Evolutionary conservation across 2,113 vertebrate species (phyloP).

Genomic region (Delphinapterus leucas): DNA sequence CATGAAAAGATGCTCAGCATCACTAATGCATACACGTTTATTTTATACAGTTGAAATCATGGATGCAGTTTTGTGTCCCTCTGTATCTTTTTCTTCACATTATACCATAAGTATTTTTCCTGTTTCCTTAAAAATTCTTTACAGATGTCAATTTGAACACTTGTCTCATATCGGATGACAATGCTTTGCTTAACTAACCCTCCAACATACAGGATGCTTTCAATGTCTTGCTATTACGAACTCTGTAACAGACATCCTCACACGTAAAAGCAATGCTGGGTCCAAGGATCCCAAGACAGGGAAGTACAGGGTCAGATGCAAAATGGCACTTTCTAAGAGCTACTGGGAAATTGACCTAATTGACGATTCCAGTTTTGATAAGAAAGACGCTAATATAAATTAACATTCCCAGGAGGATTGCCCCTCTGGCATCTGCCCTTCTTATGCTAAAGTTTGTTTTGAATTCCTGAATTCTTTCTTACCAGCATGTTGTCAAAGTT

Average conservation of each 20-base stretch:
- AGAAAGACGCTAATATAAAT: neutral
- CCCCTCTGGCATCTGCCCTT: neutral
- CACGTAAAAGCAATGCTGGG: accelerated
- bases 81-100: neutral
- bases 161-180: neutral
- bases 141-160: neutral
- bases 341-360: neutral
- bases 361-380: neutral
- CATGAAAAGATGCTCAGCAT: no score
- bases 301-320: neutral
- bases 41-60: neutral
- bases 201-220: neutral
- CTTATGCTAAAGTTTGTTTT: neutral
- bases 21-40: no score
- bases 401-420: neutral
- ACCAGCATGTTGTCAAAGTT: accelerated
- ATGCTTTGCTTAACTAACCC: accelerated
- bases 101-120: neutral
- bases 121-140: neutral
- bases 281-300: accelerated
- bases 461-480: neutral
- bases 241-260: neutral
- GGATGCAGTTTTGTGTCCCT: neutral
- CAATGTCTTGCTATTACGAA: accelerated
- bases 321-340: neutral